These are phyloP conservation scores for Antheraea assamensis DNA, from an alignment of 2,888 invertebrate species.

Conservation along the genomic window DNA sequence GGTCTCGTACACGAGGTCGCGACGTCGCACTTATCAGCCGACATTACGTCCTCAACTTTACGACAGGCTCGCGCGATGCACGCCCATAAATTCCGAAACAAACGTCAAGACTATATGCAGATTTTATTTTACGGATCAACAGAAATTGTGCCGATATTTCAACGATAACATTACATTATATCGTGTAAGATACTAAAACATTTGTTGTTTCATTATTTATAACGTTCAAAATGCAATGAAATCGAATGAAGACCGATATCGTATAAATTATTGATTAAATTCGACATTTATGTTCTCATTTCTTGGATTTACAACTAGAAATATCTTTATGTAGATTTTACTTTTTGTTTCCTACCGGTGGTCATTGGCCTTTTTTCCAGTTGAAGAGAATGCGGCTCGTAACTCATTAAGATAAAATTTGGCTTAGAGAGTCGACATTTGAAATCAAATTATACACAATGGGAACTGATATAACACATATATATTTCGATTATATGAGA, in stretches of 20 bases:
- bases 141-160: conserved; percentile 80
- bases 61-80: conserved; percentile 70
- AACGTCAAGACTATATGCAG: conserved; percentile 63
- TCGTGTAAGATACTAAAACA: conserved; percentile 64
- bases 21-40: conserved; percentile 75
- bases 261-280: conserved; percentile 33
- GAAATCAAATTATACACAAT: not conserved
- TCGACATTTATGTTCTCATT: not conserved
- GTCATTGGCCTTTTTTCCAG: not conserved
- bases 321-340: not conserved
- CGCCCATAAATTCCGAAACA: conserved; percentile 73
- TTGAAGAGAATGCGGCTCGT: not conserved
- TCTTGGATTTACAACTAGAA: conserved; percentile 13
- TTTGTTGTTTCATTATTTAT: conserved; percentile 30
- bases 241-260: conserved; percentile 43
- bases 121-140: conserved; percentile 79
- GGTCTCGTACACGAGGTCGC: conserved; percentile 51
- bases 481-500: too few relatives aligned
- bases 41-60: conserved; percentile 79
- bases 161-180: conserved; percentile 75
- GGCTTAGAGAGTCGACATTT: not conserved
- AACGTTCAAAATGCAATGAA: conserved; percentile 33
- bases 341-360: not conserved
- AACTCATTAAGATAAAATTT: not conserved
- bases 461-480: not conserved